Percentiles rank a stretch among this genome's conserved stretches.
Conservation (phyloP, 1,140 invertebrate species). For the Pteromalus puparum region DNA sequence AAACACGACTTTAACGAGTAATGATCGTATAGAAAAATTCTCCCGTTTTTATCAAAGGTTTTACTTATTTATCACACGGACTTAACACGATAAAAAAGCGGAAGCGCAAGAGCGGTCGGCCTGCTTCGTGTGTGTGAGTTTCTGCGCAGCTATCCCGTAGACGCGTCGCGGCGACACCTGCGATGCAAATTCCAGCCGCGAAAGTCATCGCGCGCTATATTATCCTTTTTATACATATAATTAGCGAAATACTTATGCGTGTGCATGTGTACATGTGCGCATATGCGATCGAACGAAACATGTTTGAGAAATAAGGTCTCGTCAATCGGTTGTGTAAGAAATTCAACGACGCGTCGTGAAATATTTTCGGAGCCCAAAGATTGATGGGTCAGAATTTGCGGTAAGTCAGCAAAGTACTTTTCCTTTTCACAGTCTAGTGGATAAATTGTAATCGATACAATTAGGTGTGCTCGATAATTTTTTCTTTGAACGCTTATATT, state of each 20-base stretch:
- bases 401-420: too few species aligned
- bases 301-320: slow-evolving; percentile 6
- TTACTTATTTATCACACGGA: slow-evolving; percentile 39
- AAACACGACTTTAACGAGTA: slow-evolving; percentile 31
- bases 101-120: slow-evolving; percentile 21
- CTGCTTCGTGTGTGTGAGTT: not conserved
- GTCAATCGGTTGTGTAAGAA: slow-evolving; percentile 51
- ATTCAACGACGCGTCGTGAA: slow-evolving; percentile 7
- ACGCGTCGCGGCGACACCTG: not conserved
- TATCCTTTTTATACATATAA: slow-evolving; percentile 24
- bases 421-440: not conserved
- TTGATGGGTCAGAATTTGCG: not conserved
- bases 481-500: not conserved
- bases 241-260: slow-evolving; percentile 40
- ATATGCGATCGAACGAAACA: slow-evolving; percentile 13
- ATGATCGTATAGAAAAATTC: slow-evolving; percentile 46
- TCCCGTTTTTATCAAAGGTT: slow-evolving; percentile 41
- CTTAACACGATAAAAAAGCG: slow-evolving; percentile 43
- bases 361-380: not conserved
- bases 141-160: not conserved
- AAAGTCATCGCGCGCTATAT: slow-evolving; percentile 26
- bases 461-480: not conserved
- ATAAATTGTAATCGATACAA: slow-evolving; percentile 24
- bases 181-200: not conserved
- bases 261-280: slow-evolving; percentile 41